Conservation (phyloP, 2,797 vertebrate species). For the Chaetodon trifasciatus region DNA sequence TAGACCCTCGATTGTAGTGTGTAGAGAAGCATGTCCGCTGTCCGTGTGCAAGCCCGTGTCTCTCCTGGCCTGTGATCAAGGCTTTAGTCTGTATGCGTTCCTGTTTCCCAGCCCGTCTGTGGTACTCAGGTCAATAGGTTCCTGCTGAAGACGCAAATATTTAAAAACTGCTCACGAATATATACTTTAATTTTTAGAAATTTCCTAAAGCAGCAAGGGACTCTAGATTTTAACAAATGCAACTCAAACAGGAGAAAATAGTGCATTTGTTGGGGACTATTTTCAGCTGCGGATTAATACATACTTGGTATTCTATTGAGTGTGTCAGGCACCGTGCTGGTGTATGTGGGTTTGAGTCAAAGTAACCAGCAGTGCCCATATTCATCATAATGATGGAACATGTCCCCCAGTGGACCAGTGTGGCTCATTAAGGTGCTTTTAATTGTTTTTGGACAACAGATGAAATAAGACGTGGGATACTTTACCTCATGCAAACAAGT, state of each 20-base stretch:
- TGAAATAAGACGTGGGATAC: too few species aligned
- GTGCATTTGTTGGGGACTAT: not conserved
- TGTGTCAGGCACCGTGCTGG: too few species aligned
- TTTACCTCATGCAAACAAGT: not conserved
- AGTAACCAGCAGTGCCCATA: too few species aligned
- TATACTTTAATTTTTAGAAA: not conserved
- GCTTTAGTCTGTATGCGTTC: not conserved
- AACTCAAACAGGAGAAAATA: not conserved
- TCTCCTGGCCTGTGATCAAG: not conserved
- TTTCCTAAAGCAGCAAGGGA: not conserved
- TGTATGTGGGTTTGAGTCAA: too few species aligned
- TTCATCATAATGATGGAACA: too few species aligned
- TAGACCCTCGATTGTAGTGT: not conserved
- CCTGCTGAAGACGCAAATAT: not conserved
- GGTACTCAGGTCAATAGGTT: not conserved
- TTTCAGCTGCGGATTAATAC: too few species aligned
- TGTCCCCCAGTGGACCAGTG: too few species aligned
- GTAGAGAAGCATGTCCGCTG: not conserved
- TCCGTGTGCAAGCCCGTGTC: not conserved
- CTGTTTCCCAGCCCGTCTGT: not conserved
- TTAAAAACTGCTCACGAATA: not conserved
- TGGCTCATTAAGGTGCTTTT: too few species aligned
- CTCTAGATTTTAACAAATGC: not conserved
- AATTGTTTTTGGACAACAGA: too few species aligned
- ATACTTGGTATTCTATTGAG: too few species aligned